Evolutionary conservation across 1,140 invertebrate species (phyloP).

Genomic region (Chironomus tepperi): DNA sequence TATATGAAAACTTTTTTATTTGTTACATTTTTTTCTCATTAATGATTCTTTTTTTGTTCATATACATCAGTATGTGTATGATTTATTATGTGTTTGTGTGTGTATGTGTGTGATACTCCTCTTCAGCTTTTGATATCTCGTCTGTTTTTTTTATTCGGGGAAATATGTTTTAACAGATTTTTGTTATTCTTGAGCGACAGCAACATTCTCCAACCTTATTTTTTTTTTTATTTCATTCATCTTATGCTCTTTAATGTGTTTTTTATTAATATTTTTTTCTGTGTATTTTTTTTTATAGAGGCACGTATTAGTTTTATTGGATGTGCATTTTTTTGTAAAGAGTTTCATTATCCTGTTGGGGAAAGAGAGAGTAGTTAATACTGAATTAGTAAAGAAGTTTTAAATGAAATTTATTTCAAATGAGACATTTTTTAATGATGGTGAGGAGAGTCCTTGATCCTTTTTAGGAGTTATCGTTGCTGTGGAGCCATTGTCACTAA

Average conservation of each 20-base stretch:
- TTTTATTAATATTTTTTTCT: conserved; percentile 14
- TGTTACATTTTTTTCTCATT: conserved; percentile 18
- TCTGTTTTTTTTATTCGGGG: background rate
- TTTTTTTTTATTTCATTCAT: conserved; percentile 10
- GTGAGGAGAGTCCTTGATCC: background rate
- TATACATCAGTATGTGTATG: background rate
- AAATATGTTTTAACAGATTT: background rate
- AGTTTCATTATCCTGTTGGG: conserved; percentile 16
- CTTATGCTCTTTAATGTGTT: background rate
- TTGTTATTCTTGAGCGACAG: conserved; percentile 16
- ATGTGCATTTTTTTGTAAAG: conserved; percentile 24
- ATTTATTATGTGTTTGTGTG: background rate
- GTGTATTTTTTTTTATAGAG: conserved; percentile 17
- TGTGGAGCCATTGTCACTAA: too few species aligned
- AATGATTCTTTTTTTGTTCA: background rate
- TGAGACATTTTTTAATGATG: background rate
- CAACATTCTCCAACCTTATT: background rate
- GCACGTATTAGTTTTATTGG: conserved; percentile 23
- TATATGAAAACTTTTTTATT: background rate
- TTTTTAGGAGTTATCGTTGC: too few species aligned
- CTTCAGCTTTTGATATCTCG: conserved; percentile 5
- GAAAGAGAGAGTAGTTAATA: background rate
- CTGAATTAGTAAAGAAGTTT: background rate
- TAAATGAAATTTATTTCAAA: background rate
- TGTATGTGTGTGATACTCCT: too few species aligned